Percentiles rank a stretch among this genome's conserved stretches.
Evolutionary conservation across 1,140 invertebrate genomes (phyloP).

Genomic region (Teleogryllus occipitalis): DNA sequence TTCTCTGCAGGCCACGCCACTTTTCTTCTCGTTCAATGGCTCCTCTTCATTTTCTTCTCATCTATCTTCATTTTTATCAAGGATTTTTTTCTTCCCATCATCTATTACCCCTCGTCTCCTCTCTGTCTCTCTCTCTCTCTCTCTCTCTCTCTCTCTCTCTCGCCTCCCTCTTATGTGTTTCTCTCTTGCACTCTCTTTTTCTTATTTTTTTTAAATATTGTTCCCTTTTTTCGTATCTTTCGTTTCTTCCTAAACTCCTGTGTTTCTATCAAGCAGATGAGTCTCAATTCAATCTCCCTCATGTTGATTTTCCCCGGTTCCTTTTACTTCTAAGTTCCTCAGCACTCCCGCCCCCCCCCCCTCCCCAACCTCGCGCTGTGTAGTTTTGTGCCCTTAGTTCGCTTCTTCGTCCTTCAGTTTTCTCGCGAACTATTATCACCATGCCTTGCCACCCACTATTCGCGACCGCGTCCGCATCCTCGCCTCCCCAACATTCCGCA

Average conservation of each 20-base stretch:
- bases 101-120: not conserved
- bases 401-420: no score
- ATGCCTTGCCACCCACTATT: no score
- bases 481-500: no score
- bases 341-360: not conserved
- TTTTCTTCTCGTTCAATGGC: not conserved
- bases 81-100: not conserved
- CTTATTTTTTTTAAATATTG: not conserved
- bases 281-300: not conserved
- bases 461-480: no score
- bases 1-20: no score
- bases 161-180: not conserved
- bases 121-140: not conserved
- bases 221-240: not conserved
- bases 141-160: not conserved
- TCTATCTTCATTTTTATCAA: not conserved
- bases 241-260: not conserved
- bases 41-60: not conserved
- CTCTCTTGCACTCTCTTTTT: not conserved
- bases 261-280: not conserved
- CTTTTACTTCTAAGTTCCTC: not conserved
- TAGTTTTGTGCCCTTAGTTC: no score
- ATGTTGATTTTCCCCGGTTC: not conserved
- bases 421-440: no score
- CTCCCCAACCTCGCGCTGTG: no score